Conservation (phyloP, 2,113 vertebrate genomes). For the Charina bottae region DNA sequence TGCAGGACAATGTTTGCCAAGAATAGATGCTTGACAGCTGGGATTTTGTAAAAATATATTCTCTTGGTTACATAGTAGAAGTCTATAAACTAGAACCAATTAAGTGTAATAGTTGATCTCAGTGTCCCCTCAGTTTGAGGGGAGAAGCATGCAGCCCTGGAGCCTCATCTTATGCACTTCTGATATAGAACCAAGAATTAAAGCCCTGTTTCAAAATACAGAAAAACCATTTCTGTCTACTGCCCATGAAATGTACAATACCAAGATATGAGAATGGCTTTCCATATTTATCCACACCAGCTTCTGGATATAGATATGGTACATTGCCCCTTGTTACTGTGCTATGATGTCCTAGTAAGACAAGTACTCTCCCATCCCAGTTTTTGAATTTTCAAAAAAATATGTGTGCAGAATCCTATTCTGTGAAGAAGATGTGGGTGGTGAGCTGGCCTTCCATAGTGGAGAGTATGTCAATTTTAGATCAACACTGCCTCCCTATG, state of each 20-base stretch:
- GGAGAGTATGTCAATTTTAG: not conserved
- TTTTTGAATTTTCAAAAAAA: not conserved
- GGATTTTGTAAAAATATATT: not conserved
- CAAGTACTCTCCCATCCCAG: not conserved
- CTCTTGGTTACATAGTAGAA: not conserved
- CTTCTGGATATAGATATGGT: not conserved
- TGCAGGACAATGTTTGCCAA: not conserved
- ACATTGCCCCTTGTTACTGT: not conserved
- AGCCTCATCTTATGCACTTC: not conserved
- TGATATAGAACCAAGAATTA: not conserved
- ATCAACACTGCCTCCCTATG: not conserved
- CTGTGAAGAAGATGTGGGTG: not conserved
- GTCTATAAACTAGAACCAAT: not conserved
- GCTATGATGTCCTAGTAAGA: not conserved
- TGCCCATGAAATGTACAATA: not conserved
- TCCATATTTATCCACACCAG: not conserved
- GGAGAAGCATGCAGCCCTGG: too few relatives aligned
- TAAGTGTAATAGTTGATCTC: not conserved
- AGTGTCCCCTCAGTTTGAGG: too few relatives aligned
- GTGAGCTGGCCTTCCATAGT: not conserved
- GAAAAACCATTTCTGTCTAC: not conserved
- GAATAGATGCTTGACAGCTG: not conserved
- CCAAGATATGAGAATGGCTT: not conserved
- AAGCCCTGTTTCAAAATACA: not conserved
- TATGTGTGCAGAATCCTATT: not conserved